Conservation (phyloP, 2,797 vertebrate genomes). For the Neoniphon sammara region DNA sequence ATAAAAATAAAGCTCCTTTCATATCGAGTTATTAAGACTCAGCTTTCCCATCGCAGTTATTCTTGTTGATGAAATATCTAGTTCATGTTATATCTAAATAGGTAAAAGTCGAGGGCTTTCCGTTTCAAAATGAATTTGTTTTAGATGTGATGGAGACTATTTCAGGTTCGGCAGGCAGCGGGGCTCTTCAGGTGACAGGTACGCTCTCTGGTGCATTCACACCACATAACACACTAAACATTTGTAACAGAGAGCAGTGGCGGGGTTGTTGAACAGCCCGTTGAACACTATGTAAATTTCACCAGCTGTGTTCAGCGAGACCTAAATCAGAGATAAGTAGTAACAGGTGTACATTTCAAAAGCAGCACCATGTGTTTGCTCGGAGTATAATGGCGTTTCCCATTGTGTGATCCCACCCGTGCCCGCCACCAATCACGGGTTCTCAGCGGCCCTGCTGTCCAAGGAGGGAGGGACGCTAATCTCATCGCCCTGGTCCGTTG, state of each 20-base stretch:
- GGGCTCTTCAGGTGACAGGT: neutral
- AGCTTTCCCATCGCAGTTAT: slow-evolving; percentile 43
- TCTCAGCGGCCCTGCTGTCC: slow-evolving; percentile 39
- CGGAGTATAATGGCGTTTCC: slow-evolving; percentile 41
- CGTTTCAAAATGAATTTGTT: slow-evolving; percentile 32
- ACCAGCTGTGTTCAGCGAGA: slow-evolving; percentile 7
- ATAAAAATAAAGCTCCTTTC: slow-evolving; percentile 67
- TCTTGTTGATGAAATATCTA: slow-evolving; percentile 47
- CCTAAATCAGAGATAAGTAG: slow-evolving; percentile 42
- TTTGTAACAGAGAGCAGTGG: neutral
- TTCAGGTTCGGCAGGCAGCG: neutral
- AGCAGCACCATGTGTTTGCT: slow-evolving; percentile 43
- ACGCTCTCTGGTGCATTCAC: neutral
- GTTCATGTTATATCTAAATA: slow-evolving; percentile 46
- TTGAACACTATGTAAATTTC: slow-evolving; percentile 16
- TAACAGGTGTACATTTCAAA: slow-evolving; percentile 57
- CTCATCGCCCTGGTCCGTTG: slow-evolving; percentile 65
- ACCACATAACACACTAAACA: neutral
- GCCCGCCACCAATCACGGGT: slow-evolving; percentile 36
- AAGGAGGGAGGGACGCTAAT: slow-evolving; percentile 45
- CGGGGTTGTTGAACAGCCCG: neutral
- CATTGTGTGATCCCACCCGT: slow-evolving; percentile 34
- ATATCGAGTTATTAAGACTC: slow-evolving; percentile 62
- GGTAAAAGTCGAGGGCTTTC: slow-evolving; percentile 17
- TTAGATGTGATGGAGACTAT: slow-evolving; percentile 24